These are phyloP conservation scores for Bombus haemorrhoidalis DNA, from an alignment of 1,140 invertebrate genomes.

Conservation along the genomic window DNA sequence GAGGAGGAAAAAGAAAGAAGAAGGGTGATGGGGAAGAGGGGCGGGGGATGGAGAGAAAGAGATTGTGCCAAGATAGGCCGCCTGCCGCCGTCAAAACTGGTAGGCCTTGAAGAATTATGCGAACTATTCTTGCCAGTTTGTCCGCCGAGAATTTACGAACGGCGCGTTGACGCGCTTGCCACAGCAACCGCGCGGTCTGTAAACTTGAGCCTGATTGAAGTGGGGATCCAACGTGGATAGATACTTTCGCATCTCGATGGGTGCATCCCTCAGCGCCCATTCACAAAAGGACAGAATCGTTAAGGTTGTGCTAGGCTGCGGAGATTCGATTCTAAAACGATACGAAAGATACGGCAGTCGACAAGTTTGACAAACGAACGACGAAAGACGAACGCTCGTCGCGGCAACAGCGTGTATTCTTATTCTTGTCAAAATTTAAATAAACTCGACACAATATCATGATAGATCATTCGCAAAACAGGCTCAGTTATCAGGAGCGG, in stretches of 20 bases:
- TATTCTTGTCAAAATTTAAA: neutral
- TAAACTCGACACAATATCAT: too few species aligned
- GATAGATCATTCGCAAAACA: neutral
- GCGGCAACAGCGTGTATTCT: too few species aligned
- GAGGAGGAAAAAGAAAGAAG: constrained; percentile 45
- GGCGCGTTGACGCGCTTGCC: constrained; percentile 65
- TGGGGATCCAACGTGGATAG: neutral
- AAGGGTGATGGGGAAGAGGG: constrained; percentile 27
- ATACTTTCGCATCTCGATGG: neutral
- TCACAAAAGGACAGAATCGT: neutral
- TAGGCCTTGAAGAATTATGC: constrained; percentile 83
- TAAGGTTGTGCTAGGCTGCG: too few species aligned
- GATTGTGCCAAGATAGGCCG: constrained; percentile 81
- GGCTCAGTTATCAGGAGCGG: neutral
- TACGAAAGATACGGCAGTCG: neutral
- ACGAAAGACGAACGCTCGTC: neutral
- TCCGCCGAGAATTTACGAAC: constrained; percentile 79
- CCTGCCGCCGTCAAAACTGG: constrained; percentile 81
- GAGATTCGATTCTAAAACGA: too few species aligned
- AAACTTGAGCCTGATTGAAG: constrained; percentile 37
- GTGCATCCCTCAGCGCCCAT: neutral
- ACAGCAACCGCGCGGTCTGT: constrained; percentile 45
- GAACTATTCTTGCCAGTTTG: constrained; percentile 81
- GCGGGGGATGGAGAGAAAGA: constrained; percentile 67
- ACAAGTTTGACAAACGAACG: neutral